Percentiles rank a stretch among this genome's conserved stretches.
Conservation (phyloP, 1,140 invertebrate genomes). For the Ceratitis capitata region DNA sequence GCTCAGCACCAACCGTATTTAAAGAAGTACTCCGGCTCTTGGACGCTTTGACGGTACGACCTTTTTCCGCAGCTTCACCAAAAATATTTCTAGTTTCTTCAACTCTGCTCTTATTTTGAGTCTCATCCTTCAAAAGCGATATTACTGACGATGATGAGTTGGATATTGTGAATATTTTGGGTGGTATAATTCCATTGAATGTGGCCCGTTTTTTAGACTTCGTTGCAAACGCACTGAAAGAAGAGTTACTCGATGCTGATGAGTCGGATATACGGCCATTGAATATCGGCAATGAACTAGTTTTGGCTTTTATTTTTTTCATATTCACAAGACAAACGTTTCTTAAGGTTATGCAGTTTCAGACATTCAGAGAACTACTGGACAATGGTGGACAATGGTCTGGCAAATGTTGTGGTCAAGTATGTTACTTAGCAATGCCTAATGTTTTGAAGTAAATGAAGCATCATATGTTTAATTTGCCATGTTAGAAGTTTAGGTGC, state of each 20-base stretch:
- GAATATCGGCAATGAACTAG: constrained; percentile 58
- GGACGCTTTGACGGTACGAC: neutral
- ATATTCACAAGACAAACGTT: constrained; percentile 46
- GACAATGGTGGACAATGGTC: too few relatives aligned
- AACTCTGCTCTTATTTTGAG: neutral
- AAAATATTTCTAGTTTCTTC: too few relatives aligned
- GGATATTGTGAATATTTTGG: constrained; percentile 56
- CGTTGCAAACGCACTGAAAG: constrained; percentile 29
- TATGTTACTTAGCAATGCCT: neutral
- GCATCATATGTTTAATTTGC: neutral
- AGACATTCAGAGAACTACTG: neutral
- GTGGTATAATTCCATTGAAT: constrained; percentile 43
- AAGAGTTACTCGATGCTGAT: constrained; percentile 48
- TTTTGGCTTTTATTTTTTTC: constrained; percentile 58
- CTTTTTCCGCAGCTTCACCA: neutral
- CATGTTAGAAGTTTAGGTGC: neutral
- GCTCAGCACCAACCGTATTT: constrained; percentile 50
- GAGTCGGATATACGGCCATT: constrained; percentile 59
- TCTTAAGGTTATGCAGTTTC: neutral
- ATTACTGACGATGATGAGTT: constrained; percentile 43
- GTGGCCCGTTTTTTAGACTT: constrained; percentile 39
- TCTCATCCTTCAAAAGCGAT: constrained; percentile 43
- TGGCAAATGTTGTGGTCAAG: constrained; percentile 7
- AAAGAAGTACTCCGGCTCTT: constrained; percentile 14
- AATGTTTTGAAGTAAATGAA: neutral